These are phyloP conservation scores for Parasteatoda tepidariorum DNA, from an alignment of 1,140 invertebrate species.

Conservation along the genomic window DNA sequence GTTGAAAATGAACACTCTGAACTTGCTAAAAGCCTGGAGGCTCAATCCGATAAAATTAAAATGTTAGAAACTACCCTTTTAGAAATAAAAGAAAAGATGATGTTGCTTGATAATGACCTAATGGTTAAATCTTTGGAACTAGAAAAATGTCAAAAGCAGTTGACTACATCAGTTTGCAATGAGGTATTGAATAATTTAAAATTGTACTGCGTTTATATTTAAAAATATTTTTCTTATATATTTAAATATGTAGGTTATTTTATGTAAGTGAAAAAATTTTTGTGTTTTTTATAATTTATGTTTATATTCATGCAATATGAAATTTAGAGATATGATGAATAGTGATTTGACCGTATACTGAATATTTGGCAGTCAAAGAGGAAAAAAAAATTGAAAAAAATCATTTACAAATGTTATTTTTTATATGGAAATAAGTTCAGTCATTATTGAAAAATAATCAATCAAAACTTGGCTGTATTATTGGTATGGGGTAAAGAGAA, in stretches of 20 bases:
- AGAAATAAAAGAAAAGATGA: neutral
- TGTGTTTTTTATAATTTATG: no score
- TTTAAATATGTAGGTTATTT: neutral
- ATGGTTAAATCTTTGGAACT: neutral
- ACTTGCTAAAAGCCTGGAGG: neutral
- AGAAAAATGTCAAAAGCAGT: neutral
- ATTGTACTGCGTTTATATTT: neutral
- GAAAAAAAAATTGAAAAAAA: no score
- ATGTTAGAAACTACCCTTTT: neutral
- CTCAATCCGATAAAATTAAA: neutral
- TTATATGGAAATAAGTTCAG: no score
- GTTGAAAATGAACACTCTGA: neutral
- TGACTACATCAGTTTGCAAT: neutral
- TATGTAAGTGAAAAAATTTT: no score
- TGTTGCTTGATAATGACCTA: neutral
- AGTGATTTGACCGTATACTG: no score
- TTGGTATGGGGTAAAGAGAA: no score
- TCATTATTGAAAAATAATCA: no score
- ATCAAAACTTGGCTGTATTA: no score
- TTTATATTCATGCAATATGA: no score
- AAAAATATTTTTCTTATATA: neutral
- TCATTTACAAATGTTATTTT: no score
- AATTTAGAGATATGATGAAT: no score
- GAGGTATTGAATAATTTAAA: neutral
- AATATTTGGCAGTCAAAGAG: no score